Percentiles rank a stretch among this genome's conserved stretches.
These are phyloP conservation scores for Zophobas atratus DNA, from an alignment of 1,140 invertebrate genomes.

Conservation along the genomic window DNA sequence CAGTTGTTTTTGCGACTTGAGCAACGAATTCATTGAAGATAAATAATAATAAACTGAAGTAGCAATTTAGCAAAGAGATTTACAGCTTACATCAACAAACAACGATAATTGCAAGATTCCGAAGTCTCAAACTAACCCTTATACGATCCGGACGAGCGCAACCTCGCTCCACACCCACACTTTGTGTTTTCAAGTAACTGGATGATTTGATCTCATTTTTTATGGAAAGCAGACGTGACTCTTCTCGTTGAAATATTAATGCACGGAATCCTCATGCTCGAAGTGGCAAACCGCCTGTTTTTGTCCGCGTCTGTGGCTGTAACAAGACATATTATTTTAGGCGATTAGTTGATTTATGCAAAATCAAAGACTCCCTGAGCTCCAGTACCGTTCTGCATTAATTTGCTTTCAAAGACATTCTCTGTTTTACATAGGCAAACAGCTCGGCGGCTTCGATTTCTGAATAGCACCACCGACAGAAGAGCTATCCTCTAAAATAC, in stretches of 20 bases:
- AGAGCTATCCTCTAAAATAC: conserved; percentile 37
- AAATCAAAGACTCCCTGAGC: conserved; percentile 37
- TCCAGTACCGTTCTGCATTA: conserved; percentile 31
- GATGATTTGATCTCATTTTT: conserved; percentile 26
- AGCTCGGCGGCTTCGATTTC: conserved; percentile 35
- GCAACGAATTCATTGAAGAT: too few species aligned
- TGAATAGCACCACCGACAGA: conserved; percentile 17
- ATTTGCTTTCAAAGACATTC: conserved; percentile 39
- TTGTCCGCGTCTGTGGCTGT: conserved; percentile 6
- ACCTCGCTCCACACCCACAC: conserved; percentile 8
- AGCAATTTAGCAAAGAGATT: conserved; percentile 1
- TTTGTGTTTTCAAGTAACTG: conserved; percentile 10
- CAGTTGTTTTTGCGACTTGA: too few species aligned
- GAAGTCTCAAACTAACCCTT: not conserved
- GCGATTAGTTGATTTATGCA: conserved; percentile 42
- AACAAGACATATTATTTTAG: conserved; percentile 38
- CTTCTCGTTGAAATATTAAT: conserved; percentile 15
- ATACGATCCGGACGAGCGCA: not conserved
- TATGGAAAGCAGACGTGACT: conserved; percentile 17
- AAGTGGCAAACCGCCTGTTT: conserved; percentile 19
- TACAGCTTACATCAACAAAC: conserved; percentile 39
- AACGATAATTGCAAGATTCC: conserved; percentile 33
- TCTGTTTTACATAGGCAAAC: conserved; percentile 39
- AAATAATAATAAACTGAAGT: too few species aligned
- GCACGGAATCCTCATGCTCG: not conserved